phyloP scores from a whole-genome alignment of 2,797 vertebrate species.

The Labeo calbasu region DNA sequence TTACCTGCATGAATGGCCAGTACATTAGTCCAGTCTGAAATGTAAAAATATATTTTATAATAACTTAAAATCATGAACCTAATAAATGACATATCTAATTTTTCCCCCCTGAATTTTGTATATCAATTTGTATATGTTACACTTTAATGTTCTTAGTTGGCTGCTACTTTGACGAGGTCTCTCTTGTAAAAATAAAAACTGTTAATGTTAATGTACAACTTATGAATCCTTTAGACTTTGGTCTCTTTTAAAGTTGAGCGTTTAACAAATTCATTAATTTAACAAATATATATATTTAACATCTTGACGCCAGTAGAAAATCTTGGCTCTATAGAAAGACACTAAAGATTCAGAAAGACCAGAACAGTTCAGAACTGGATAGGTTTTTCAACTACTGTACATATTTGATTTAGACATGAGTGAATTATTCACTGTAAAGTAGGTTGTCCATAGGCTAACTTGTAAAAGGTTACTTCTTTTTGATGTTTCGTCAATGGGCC shows the following conservation, averaged over 20 bases:
- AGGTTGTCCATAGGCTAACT: slow-evolving; percentile 62
- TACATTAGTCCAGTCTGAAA: slow-evolving; percentile 92
- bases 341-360: no score
- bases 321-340: not conserved
- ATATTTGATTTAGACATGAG: not conserved
- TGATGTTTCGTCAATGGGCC: slow-evolving; percentile 32
- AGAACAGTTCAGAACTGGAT: not conserved
- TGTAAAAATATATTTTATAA: slow-evolving; percentile 7
- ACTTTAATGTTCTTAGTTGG: not conserved
- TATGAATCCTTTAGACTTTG: not conserved
- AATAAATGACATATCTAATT: not conserved
- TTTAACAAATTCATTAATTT: no score
- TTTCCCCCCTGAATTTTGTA: not conserved
- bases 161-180: not conserved
- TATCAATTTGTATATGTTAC: not conserved
- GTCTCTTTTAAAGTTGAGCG: not conserved
- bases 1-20: slow-evolving; percentile 95
- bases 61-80: not conserved
- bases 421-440: slow-evolving; percentile 61
- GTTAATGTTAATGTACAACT: not conserved
- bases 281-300: no score
- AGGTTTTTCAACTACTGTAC: not conserved
- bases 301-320: not conserved
- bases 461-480: not conserved
- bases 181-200: not conserved